Conservation (phyloP, 2,797 vertebrate species). For the Amblyopsis hoosieri region DNA sequence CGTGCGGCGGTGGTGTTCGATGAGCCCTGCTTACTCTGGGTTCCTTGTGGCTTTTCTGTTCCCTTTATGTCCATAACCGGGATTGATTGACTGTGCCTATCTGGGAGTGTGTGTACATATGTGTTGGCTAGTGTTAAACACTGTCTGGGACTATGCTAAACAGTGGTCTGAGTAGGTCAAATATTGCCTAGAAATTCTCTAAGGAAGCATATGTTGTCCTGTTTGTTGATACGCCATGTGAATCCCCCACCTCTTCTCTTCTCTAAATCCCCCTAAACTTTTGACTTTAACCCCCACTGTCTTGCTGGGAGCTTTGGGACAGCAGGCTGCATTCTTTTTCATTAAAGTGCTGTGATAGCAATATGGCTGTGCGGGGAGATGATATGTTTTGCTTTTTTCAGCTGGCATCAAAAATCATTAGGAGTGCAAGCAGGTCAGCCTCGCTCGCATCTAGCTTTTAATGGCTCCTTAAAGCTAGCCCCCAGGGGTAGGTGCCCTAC, state of each 20-base stretch:
- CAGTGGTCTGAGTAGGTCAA: constrained; percentile 65
- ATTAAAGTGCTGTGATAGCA: constrained; percentile 75
- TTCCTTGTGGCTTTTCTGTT: constrained; percentile 42
- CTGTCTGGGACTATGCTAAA: constrained; percentile 57
- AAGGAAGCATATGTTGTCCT: constrained; percentile 58
- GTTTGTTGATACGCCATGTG: constrained; percentile 54
- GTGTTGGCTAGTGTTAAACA: constrained; percentile 51
- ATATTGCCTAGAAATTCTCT: constrained; percentile 62
- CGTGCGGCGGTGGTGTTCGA: constrained; percentile 24
- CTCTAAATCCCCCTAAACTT: constrained; percentile 68
- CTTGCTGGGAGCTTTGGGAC: constrained; percentile 64
- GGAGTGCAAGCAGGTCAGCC: constrained; percentile 69
- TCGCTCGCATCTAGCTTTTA: constrained; percentile 72
- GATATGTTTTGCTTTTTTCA: constrained; percentile 70
- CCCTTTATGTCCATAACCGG: constrained; percentile 15
- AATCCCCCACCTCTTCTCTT: constrained; percentile 20
- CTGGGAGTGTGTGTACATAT: constrained; percentile 26
- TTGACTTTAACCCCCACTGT: constrained; percentile 69
- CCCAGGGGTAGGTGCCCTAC: constrained; percentile 46
- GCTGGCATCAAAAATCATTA: constrained; percentile 75
- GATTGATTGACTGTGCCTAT: constrained; percentile 42
- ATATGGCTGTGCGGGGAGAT: constrained; percentile 63
- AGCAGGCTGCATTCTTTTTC: constrained; percentile 70
- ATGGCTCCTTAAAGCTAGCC: constrained; percentile 73
- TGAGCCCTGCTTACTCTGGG: constrained; percentile 21